Evolutionary conservation across 2,888 invertebrate species (phyloP), one percentile per base, ranked within the genome.

Genomic region (Idaea straminata): DNA sequence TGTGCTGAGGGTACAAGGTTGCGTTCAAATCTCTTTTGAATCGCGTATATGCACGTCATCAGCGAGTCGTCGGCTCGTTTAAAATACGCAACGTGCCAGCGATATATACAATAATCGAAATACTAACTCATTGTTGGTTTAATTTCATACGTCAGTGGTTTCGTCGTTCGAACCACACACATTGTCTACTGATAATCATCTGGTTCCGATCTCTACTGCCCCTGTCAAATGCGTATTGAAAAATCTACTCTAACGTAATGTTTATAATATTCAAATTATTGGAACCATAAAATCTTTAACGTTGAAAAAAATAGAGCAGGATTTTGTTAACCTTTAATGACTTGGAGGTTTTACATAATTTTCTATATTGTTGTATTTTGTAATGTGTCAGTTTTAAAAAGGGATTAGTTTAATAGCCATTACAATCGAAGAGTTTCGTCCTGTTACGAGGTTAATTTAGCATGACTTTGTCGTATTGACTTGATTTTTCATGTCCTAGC

Each of bases 121-220:
- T 69, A 66, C 73, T 72, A 76, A 74, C 77, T 74, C 81, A 78
- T 77, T 75, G 76, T 74, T 77, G 76, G 77, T 81, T 77, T 74
- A 69, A 76, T 67, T 77, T 81, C 79, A 74, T 77, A 78, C 77
- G 78, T 82, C 81, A 77, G 83, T 83, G 82, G 79, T 83, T 84
- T 78, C 13, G 81, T 80, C 25, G 13, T 78, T 75, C 77, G 77
- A 82, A 80, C 88, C 90, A 88, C 90, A 89, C 89, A 84, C 89
- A 88, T 91, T 89, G 90, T 87, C 82, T 71, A 71, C 78, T 74
- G 91, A 91, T 91, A 89, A 88, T 67, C 77, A 91, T 91, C 90
- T 83, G 75, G 82, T 86, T 72, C 85, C 78, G 85, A 85, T 86
- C 81, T 76, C 75, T 78, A 78, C 80, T 80, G 81, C 80, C 83